These are phyloP conservation scores for Ceratosolen fusciceps DNA, from an alignment of 1,140 invertebrate species.

Conservation along the genomic window DNA sequence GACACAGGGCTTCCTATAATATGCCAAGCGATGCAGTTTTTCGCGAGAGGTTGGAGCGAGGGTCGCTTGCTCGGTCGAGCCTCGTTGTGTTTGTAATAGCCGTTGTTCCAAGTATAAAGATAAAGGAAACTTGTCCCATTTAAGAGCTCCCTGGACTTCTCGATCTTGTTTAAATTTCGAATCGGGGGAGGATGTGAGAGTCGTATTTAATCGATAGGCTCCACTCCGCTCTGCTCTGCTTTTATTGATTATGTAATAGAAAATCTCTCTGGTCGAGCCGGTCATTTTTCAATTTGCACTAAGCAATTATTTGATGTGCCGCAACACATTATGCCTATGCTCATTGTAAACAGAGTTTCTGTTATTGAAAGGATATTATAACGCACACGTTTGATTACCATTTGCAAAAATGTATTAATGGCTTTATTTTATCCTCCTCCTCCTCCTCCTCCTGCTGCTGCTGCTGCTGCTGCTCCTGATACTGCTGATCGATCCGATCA, in stretches of 20 bases:
- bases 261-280: not conserved
- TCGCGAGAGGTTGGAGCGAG: not conserved
- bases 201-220: not conserved
- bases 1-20: conserved; percentile 21
- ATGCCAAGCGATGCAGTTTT: conserved; percentile 42
- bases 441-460: no score
- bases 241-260: not conserved
- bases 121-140: conserved; percentile 18
- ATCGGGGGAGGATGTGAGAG: not conserved
- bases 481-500: no score
- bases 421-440: no score
- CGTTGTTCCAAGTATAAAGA: conserved; percentile 36
- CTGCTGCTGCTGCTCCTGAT: no score
- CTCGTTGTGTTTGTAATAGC: conserved; percentile 29
- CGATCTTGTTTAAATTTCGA: conserved; percentile 9
- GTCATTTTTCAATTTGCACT: not conserved
- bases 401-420: not conserved
- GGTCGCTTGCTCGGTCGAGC: conserved; percentile 8
- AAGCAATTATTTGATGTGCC: not conserved
- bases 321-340: not conserved
- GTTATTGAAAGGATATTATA: not conserved
- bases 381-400: conserved; percentile 1
- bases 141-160: not conserved
- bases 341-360: not conserved
- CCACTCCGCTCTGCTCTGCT: not conserved